Base-by-base conservation (phyloP, 2,113 vertebrate species). In the Sylvilagus bachmani region DNA sequence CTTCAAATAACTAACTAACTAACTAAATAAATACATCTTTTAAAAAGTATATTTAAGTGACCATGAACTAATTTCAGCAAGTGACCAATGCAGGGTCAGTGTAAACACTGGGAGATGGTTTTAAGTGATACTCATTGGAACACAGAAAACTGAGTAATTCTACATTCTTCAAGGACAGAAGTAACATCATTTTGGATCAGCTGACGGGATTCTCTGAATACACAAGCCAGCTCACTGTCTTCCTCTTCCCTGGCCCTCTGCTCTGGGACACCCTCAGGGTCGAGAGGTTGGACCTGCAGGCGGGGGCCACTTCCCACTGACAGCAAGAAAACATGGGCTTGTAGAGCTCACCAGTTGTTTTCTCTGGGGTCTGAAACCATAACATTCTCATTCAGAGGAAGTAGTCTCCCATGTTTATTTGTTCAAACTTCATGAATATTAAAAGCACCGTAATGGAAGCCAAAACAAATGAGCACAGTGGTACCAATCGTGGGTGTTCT, bases 311-410 rank as follows among this genome's bases (percentile, higher is more conserved):
- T 96, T 94, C 55, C 86, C 96, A 90, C 33, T 82, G 78, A 96
- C 86, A 74, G 87, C 88, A 36, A 95, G 97, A 93, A 96, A 96
- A 96, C 4, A 36, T 2, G 4, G n/a, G 73, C 82, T 95, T 97
- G 66, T 61, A 95, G 96, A 74, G 95, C 80, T 69, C 93, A 90
- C 71, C 92, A 86, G 62, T 51, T 92, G 83, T 77, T 97, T 96
- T 95, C 85, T 91, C 17, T 17, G 87, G 82, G 85, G 78, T 93
- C 71, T 87, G 94, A 97, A 96, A 51, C 85, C 90, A 67, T 83
- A 93, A 95, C 62, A 89, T 95, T 97, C 96, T 96, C 90, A 84
- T 62, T 80, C 89, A 38, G 94, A 97, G 97, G 94, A 98, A 98
- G 92, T 3, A 96, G 96, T 36, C 44, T 16, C 73, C 86, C 95